A percentile compares a stretch with the other conserved stretches of the same genome.
These are phyloP conservation scores for Tachyglossus aculeatus DNA, from an alignment of 2,797 vertebrate genomes.

Conservation along the genomic window DNA sequence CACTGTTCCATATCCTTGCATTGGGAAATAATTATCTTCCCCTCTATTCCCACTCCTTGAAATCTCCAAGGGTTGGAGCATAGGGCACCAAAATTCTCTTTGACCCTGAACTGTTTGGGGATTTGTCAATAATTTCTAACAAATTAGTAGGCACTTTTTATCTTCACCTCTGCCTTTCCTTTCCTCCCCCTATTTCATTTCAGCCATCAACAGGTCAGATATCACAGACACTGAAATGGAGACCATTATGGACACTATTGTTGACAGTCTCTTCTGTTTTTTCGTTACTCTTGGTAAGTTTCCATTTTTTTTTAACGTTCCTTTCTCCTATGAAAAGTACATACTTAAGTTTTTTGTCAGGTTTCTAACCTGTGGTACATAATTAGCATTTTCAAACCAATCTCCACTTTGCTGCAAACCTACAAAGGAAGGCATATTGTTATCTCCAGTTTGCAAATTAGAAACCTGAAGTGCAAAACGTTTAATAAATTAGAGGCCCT, in stretches of 20 bases:
- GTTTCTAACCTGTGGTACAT: not conserved
- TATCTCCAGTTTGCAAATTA: no score
- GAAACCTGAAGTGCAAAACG: no score
- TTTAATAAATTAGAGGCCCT: no score
- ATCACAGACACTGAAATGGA: constrained; percentile 98
- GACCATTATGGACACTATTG: constrained; percentile 96
- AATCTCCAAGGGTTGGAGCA: no score
- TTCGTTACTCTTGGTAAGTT: constrained; percentile 95
- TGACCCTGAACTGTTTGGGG: not conserved
- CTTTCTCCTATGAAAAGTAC: not conserved
- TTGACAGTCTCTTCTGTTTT: constrained; percentile 98
- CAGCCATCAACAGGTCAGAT: constrained; percentile 93
- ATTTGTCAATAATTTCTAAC: not conserved
- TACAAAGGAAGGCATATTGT: no score
- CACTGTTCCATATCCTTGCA: no score
- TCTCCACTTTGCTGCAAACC: no score
- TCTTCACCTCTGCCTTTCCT: not conserved
- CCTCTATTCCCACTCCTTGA: no score
- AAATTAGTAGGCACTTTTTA: not conserved
- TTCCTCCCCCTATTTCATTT: constrained; percentile 18
- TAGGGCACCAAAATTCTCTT: no score
- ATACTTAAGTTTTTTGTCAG: not conserved
- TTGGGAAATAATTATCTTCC: no score
- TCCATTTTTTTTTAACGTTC: not conserved
- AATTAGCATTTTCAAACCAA: no score